Base-by-base conservation (phyloP, 2,113 vertebrate genomes). In the Calypte anna region DNA sequence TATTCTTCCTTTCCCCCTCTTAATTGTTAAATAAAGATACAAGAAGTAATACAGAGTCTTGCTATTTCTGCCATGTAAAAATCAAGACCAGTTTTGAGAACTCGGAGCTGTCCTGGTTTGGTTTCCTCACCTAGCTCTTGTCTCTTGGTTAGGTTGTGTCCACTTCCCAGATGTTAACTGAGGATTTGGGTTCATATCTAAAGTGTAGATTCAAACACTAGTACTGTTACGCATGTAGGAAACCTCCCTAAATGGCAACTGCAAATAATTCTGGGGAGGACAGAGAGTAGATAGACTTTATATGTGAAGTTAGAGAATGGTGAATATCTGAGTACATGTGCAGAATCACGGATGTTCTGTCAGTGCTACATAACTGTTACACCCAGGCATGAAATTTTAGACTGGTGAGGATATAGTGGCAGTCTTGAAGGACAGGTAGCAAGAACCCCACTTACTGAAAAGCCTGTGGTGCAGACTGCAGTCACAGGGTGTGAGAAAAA, bases 21-120 rank as follows among this genome's bases (percentile, higher is more conserved):
- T 28, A 43, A 12, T 3, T 90, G 72, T 28, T 93, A 82, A 94
- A 95, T 96, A 96, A 96, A 92, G 57, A 59, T 43, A 83, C 9
- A 36, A 93, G 90, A 91, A 90, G 46, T 11, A 59, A 70, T 72
- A 76, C 40, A 61, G 73, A 66, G 33, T 85, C 55, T 28, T 90
- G 44, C 68, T 88, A 4, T 77, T 96, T 94, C 43, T 94, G 51
- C 63, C 12, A 1, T 38, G 38, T 76, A 38, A 90, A 90, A 86
- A 59, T 50, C 16, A 88, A 78, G 63, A 38, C 67, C 86, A 11
- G 33, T 74, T 53, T 80, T 50, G 48, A 93, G 46, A 82, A n/a
- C 40, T 78, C 33, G 72, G 36, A 3, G 57, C 72, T 84, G 55
- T 70, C 48, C 20, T 70, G 67, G 36, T 9, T 77, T 79, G 64